These are phyloP conservation scores for Arctia plantaginis DNA, from an alignment of 2,888 invertebrate species.

Conservation along the genomic window DNA sequence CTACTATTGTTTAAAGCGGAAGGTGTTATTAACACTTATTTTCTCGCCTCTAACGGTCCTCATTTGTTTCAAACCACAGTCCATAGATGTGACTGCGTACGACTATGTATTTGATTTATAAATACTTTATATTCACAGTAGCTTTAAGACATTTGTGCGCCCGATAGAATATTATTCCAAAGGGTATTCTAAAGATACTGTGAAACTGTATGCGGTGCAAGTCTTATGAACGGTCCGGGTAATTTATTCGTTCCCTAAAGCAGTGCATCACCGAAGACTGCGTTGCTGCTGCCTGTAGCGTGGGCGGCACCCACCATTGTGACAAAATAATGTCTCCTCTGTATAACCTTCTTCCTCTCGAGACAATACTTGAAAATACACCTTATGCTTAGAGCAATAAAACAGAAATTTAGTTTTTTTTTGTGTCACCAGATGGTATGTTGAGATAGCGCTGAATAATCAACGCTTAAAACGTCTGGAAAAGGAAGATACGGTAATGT, in stretches of 20 bases:
- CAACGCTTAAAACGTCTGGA: constrained; percentile 86
- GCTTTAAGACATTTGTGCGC: constrained; percentile 47
- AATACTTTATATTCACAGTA: constrained; percentile 44
- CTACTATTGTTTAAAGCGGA: constrained; percentile 63
- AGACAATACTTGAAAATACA: constrained; percentile 62
- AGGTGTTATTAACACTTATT: constrained; percentile 54
- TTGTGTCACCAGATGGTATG: constrained; percentile 76
- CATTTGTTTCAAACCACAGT: constrained; percentile 31
- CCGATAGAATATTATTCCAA: constrained; percentile 65
- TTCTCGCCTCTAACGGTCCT: constrained; percentile 41
- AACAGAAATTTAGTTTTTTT: constrained; percentile 57
- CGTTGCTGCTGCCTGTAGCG: constrained; percentile 76
- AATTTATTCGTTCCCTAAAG: constrained; percentile 85
- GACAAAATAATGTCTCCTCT: constrained; percentile 85
- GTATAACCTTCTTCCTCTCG: constrained; percentile 72
- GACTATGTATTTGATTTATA: constrained; percentile 37
- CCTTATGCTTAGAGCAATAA: constrained; percentile 65
- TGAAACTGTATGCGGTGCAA: constrained; percentile 71
- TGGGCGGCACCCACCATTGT: constrained; percentile 85
- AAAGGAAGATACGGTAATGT: constrained; percentile 86
- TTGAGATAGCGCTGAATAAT: constrained; percentile 84
- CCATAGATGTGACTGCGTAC: constrained; percentile 12
- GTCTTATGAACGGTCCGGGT: constrained; percentile 73
- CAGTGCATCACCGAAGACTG: constrained; percentile 84
- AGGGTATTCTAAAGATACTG: constrained; percentile 71